Base-by-base conservation (phyloP, 2,797 vertebrate species). In the Tolypeutes matacus region DNA sequence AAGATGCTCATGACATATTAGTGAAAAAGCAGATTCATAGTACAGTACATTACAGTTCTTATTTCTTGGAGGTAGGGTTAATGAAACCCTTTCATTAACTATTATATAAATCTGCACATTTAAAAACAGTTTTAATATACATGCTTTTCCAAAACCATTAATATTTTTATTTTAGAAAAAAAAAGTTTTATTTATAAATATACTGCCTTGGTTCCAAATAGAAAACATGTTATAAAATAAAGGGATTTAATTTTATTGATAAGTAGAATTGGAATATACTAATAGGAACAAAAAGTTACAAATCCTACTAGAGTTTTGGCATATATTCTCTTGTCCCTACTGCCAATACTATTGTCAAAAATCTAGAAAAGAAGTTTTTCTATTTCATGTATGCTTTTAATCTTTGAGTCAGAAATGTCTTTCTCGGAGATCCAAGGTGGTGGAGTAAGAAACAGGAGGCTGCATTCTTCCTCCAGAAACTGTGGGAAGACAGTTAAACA, bases 291-390 rank as follows among this genome's bases (percentile, higher is more conserved):
- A 42, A 69, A 65, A 46, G 0, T 23, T 82, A 42, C 78, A 27
- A 89, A 56, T 67, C 73, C 25, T 64, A 12, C 13, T 51, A 77
- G 18, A 73, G 13, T 46, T n/a, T 64, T 42, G 23, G 13, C 36
- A 89, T 51, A 86, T 31, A 39, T 1, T 18, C 0, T 3, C 8
- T 15, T 90, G 39, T 51, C 18, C 15, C 5, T 5, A 65, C 7
- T 1, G 89, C 86, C 89, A 87, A 53, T 39, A 3, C 17, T 53
- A 64, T 80, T 85, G 39, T 49, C 34, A 95, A 96, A 96, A 34
- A 34, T 36, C 27, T 60, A 91, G 91, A 34, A 2, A 0, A 78
- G 7, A 69, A 51, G 6, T 29, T 80, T 95, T 90, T 73, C 42
- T 34, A 7, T 53, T 86, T 81, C 3, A 39, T 5, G 83, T 86